A percentile compares a stretch with the other conserved stretches of the same genome.
These are phyloP conservation scores for Psophia crepitans DNA, from an alignment of 2,113 vertebrate species.

Conservation along the genomic window DNA sequence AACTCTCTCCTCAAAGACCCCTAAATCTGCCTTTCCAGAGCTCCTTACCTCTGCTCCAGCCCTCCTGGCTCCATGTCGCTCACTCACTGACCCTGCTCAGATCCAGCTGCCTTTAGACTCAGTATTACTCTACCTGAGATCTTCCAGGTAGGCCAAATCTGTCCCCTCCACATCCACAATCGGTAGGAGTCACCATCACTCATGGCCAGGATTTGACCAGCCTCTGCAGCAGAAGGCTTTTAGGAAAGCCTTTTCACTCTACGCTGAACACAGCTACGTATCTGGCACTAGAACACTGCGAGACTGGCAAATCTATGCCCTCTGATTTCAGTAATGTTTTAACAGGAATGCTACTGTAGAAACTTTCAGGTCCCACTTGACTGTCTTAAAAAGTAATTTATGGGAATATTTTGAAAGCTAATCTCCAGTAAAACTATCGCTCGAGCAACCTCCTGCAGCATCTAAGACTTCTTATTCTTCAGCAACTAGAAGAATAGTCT, in stretches of 20 bases:
- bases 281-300: background rate
- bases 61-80: background rate
- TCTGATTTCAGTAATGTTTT: constrained; percentile 58
- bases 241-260: background rate
- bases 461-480: background rate
- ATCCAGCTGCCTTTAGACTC: background rate
- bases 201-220: background rate
- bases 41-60: background rate
- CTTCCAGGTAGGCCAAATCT: background rate
- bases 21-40: background rate
- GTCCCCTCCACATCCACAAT: background rate
- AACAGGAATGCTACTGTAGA: background rate
- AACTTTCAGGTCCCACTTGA: background rate
- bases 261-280: background rate
- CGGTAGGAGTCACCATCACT: background rate
- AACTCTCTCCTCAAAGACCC: background rate
- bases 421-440: constrained; percentile 2
- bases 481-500: background rate
- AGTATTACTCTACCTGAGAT: background rate
- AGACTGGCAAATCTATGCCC: constrained; percentile 39
- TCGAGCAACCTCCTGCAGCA: background rate
- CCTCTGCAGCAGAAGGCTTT: background rate
- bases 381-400: constrained; percentile 24
- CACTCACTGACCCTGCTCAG: background rate
- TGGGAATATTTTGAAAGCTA: constrained; percentile 31